Evolutionary conservation across 92 coral and sea anemone species (phyloP), one percentile per base, ranked within the genome.

Genomic region (Zoanthus sociatus): DNA sequence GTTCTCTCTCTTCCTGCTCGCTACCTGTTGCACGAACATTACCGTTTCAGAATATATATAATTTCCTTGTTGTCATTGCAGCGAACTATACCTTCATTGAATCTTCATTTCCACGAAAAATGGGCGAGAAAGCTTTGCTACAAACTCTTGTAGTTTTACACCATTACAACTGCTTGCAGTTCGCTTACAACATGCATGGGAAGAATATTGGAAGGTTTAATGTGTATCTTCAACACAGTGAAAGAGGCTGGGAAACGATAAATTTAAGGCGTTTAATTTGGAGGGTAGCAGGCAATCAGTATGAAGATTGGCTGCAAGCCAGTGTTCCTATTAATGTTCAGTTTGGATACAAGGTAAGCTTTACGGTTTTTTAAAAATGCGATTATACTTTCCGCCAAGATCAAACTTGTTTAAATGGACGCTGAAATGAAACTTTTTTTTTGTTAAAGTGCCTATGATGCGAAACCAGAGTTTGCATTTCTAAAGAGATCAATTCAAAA

Each of bases 21-120:
- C 26, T 26, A 26, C 26, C 26, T 26, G 26, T 26, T 26, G 26
- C 26, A 26, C 0, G 26, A 26, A 26, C 26, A 26, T 26, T 26
- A 26, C 26, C 0, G 26, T 26, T 26, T 26, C 26, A 26, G 26
- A 26, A 26, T 26, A 26, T 26, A 26, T 26, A 26, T 0, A 26
- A 26, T 26, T 12, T 9, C 31, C 9, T 69, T 69, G 15, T 69
- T 1, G 14, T 51, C 50, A 58, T 45, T 79, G 73, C 73, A 79
- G 84, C 33, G 26, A 37, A 47, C 3, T 79, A 79, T 68, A 11
- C 48, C 1, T 63, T 33, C 50, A 61, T 63, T 55, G 84, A 79
- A 47, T 79, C 84, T 5, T 79, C 84, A 26, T 63, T 79, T 79
- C 84, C 84, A 37, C 72, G 84, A 17, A 44, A 44, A 21, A 79